Evolutionary conservation across 30 jellyfish, hydroid and myxozoan genomes (phyloP).

Genomic region (Aurelia aurita): DNA sequence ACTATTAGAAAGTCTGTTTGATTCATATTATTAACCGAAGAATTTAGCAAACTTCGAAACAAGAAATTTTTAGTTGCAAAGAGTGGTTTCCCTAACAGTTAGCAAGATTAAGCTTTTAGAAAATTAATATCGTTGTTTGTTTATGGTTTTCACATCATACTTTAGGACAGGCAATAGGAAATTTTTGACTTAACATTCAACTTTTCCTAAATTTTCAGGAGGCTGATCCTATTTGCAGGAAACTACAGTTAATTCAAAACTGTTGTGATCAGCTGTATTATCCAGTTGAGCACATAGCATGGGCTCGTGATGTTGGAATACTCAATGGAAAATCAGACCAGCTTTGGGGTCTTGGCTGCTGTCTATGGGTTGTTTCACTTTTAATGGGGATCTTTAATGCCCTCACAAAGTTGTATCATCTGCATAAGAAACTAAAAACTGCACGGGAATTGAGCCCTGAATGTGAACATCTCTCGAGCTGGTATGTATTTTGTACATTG

Average conservation of each 20-base stretch:
- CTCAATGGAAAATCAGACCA: conserved; percentile 57
- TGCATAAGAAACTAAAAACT: background rate
- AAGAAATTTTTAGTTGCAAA: too few relatives aligned
- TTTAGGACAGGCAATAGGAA: too few relatives aligned
- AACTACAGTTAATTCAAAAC: conserved; percentile 41
- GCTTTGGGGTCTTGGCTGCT: conserved; percentile 51
- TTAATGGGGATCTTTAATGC: conserved; percentile 27
- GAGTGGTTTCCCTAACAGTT: too few relatives aligned
- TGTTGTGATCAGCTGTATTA: conserved; percentile 61
- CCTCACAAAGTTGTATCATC: conserved; percentile 7
- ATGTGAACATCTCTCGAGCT: background rate
- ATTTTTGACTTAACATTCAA: too few relatives aligned
- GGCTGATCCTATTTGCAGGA: conserved; percentile 36
- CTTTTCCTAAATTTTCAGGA: conserved; percentile 23
- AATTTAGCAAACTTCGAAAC: too few relatives aligned
- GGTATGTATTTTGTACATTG: background rate
- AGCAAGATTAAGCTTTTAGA: too few relatives aligned
- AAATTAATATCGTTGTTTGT: too few relatives aligned
- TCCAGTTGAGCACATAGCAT: conserved; percentile 79
- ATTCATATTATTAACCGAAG: too few relatives aligned
- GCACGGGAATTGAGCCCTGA: background rate
- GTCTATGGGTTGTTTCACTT: conserved; percentile 67
- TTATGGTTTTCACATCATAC: too few relatives aligned
- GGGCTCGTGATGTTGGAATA: conserved; percentile 77
- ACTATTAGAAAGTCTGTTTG: too few relatives aligned